Base-by-base conservation (phyloP, 1,140 invertebrate genomes). In the Drosophila seguyi region DNA sequence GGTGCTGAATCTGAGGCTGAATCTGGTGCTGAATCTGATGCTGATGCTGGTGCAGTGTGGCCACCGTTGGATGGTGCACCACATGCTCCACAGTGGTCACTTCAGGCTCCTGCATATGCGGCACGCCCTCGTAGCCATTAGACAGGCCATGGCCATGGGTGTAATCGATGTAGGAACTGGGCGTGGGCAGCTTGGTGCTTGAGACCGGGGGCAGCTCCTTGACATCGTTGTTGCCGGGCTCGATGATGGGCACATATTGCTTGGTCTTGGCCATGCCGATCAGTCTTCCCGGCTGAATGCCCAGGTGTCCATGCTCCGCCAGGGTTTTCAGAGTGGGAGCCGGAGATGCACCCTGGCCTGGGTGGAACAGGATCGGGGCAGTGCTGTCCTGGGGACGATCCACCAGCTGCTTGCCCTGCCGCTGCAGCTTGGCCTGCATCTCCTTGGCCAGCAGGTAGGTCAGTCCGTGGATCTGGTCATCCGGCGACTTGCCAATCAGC, bases 391-490 rank as follows among this genome's bases (percentile, higher is more conserved):
- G 91, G 0, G 90, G 88, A 1, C 90, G 75, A 52, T 84, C 77
- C 22, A 68, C 10, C 25, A 81, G 25, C 6, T 87, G 77, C n/a
- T 92, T 88, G 22, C 78, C 65, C 59, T 92, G 81, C 5, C 88
- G 72, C 31, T 90, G 90, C 27, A 91, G 39, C 59, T 92, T 86
- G 34, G 80, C 73, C 56, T 92, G 91, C 91, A 92, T 92, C 36
- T 92, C 91, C 34, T 92, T 92, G 74, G 88, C 91, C 50, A 92
- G 29, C 7, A 92, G 63, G 47, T 92, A 92, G 52, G 91, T 92
- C 0, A 92, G 61, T 2, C 91, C 91, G 16, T 92, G 91, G 39
- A 92, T 91, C 65, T 92, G 91, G 59, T 92, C 91, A n/a, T 91
- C 86, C 0, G 91, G 90, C 0, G 91, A 92, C 41, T 92, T 92